A percentile compares a stretch with the other conserved stretches of the same genome.
Evolutionary conservation across 2,888 invertebrate species (phyloP).

Genomic region (Heteropelma amictum): DNA sequence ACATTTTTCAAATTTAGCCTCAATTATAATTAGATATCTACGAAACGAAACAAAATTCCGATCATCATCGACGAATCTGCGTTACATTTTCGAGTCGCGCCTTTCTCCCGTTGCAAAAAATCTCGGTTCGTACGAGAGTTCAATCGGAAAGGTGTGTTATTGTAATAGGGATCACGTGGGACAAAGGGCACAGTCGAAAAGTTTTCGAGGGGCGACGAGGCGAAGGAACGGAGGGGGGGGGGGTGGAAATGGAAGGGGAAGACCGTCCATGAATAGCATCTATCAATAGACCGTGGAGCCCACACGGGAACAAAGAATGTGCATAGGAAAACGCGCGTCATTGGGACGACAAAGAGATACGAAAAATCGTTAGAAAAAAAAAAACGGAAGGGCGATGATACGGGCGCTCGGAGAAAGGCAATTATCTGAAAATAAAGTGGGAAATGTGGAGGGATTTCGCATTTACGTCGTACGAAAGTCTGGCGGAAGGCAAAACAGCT

Average conservation of each 20-base stretch:
- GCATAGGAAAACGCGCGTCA: background rate
- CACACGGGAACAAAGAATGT: slow-evolving; percentile 31
- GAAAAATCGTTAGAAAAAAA: background rate
- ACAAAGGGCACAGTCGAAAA: slow-evolving; percentile 16
- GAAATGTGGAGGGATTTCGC: no score
- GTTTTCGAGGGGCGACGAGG: slow-evolving; percentile 18
- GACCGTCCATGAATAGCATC: slow-evolving; percentile 42
- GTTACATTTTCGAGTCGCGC: no score
- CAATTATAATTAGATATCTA: no score
- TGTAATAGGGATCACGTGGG: background rate
- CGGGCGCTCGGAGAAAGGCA: no score
- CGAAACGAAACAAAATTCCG: no score
- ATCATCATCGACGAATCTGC: no score
- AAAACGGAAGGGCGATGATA: no score
- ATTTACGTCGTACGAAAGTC: background rate
- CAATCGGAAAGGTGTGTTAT: background rate
- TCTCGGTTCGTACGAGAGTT: background rate
- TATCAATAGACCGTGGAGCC: slow-evolving; percentile 46
- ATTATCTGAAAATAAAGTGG: background rate
- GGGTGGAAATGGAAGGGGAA: background rate
- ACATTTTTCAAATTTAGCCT: no score
- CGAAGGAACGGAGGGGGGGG: no score
- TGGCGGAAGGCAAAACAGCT: background rate
- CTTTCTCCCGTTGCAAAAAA: background rate
- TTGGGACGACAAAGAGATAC: background rate